Percentiles rank a stretch among this genome's conserved stretches.
These are phyloP conservation scores for Mellilla xanthometata DNA, from an alignment of 2,888 invertebrate genomes.

Conservation along the genomic window DNA sequence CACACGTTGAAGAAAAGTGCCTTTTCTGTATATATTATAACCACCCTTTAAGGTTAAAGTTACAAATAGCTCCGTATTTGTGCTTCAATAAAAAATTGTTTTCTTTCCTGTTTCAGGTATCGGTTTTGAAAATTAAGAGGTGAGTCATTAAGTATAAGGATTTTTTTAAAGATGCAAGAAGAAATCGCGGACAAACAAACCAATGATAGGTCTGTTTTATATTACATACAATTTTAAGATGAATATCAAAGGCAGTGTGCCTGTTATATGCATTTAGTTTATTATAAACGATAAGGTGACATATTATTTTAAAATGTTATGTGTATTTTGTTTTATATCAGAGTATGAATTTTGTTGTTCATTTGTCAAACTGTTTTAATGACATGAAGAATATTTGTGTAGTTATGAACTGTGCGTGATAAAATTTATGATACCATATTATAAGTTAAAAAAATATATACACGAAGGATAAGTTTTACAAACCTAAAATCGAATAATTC, in stretches of 20 bases:
- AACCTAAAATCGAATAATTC: no score
- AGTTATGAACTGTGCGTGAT: no score
- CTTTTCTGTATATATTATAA: no score
- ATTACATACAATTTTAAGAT: constrained; percentile 62
- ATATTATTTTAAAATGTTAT: constrained; percentile 20
- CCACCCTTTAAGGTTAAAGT: no score
- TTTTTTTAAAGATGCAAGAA: constrained; percentile 12
- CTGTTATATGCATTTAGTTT: constrained; percentile 37
- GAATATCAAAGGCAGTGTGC: constrained; percentile 35
- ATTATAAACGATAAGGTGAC: constrained; percentile 23
- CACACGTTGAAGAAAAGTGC: no score
- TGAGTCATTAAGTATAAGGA: constrained; percentile 43
- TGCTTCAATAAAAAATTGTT: neutral
- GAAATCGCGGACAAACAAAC: constrained; percentile 3
- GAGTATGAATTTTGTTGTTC: constrained; percentile 4
- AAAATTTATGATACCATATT: no score
- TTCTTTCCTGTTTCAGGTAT: constrained; percentile 48
- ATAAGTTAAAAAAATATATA: no score
- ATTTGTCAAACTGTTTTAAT: neutral
- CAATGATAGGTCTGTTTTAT: constrained; percentile 40
- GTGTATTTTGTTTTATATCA: constrained; percentile 3
- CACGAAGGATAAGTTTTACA: no score
- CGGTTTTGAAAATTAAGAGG: constrained; percentile 45
- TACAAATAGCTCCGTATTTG: no score
- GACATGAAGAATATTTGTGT: no score